Percentiles rank a stretch among this genome's conserved stretches.
These are phyloP conservation scores for Melanaphis sacchari DNA, from an alignment of 1,140 invertebrate species.

Conservation along the genomic window DNA sequence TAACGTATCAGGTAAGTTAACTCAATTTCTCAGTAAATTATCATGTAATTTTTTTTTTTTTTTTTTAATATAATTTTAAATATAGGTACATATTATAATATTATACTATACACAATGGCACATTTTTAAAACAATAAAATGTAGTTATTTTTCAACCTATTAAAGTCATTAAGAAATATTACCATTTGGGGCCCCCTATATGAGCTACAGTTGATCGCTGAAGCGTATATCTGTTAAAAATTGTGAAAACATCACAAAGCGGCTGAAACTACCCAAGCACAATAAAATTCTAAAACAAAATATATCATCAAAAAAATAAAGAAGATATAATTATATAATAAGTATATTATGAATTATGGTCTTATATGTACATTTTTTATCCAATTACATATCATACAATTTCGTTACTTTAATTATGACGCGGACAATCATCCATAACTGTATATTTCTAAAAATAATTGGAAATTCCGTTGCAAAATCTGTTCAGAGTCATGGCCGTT, in stretches of 20 bases:
- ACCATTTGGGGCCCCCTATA: neutral
- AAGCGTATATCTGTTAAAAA: neutral
- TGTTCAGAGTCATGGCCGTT: slow-evolving; percentile 26
- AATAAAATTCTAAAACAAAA: neutral
- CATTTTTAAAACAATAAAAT: neutral
- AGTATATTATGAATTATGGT: neutral
- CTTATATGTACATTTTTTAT: neutral
- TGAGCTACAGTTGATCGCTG: neutral
- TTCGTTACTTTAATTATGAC: neutral
- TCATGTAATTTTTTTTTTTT: neutral
- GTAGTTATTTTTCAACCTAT: neutral
- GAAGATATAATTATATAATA: neutral
- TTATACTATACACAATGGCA: neutral
- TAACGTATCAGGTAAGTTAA: neutral
- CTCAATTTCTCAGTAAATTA: neutral
- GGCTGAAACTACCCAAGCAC: neutral
- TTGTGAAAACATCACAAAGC: neutral
- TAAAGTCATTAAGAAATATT: neutral
- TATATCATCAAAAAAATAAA: neutral
- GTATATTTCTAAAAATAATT: neutral
- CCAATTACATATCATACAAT: neutral
- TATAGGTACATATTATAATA: too few relatives aligned
- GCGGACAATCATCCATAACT: neutral
- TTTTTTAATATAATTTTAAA: neutral
- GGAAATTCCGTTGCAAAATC: neutral